phyloP scores from a whole-genome alignment of 2,113 vertebrate genomes.

The Peromyscus californicus region DNA sequence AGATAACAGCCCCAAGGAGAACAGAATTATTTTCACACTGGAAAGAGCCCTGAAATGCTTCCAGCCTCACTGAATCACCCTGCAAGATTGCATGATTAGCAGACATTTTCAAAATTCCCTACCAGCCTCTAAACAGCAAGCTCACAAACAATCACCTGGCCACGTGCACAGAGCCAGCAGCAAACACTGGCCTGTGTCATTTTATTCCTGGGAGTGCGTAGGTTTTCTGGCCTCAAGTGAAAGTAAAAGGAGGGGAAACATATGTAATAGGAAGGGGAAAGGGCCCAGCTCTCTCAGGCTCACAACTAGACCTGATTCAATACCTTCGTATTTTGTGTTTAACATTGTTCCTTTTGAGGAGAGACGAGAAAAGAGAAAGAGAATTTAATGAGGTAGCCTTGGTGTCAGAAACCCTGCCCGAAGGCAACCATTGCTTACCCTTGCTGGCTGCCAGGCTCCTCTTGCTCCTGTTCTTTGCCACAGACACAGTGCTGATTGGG shows the following conservation, averaged over 20 bases:
- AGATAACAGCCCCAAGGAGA: background rate
- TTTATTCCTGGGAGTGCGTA: background rate
- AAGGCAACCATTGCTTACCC: background rate
- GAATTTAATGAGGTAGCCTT: background rate
- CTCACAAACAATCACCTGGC: background rate
- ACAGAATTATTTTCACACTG: background rate
- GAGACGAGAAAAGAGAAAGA: background rate
- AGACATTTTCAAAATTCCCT: background rate
- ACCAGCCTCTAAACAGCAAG: background rate
- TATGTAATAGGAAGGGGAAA: background rate
- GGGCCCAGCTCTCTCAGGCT: background rate
- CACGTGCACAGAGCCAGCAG: slow-evolving; percentile 7
- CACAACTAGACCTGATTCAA: background rate
- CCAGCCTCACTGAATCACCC: background rate
- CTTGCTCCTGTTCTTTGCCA: background rate
- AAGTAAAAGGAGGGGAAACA: background rate
- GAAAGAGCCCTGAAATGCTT: background rate
- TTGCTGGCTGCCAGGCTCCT: background rate
- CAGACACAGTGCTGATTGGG: background rate
- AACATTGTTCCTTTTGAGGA: background rate
- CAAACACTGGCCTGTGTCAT: background rate
- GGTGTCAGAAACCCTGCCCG: background rate
- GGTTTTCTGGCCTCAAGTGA: background rate
- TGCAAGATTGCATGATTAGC: background rate
- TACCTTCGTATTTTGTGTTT: background rate